Evolutionary conservation across 2,113 vertebrate genomes (phyloP), one percentile per base, ranked within the genome.

Genomic region (Dasyornis broadbenti): DNA sequence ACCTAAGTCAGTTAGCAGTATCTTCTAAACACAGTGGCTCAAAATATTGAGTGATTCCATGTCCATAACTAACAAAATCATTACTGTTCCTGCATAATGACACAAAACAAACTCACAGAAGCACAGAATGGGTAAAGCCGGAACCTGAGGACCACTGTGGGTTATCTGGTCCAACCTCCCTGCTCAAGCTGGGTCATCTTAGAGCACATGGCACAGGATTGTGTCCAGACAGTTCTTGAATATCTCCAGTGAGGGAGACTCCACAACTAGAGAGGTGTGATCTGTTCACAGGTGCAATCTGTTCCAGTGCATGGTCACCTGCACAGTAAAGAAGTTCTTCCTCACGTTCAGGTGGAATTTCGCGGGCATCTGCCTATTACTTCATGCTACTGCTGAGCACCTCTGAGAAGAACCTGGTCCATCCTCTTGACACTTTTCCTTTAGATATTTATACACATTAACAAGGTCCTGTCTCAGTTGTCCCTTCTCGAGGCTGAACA

Each of bases 291-390:
- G 47, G 11, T 14, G 1, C 5, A 64, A 5, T 11, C 26, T 71
- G 26, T 27, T 57, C 26, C 76, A 50, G 9, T 7, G 31, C 42
- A 15, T 0, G 0, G 26, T 44, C 31, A 80, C 12, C 9, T 15
- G 9, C 35, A 72, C 10, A 57, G 37, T 13, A 10, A 35, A 37
- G 27, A n/a, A 56, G 20, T 5, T 50, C 7, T 19, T 65, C 15
- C 8, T 59, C 7, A 15, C 12, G 8, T 17, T 24, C 33, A 45
- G 11, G 9, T 10, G 3, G 44, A 82, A 75, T 3, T 52, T 59
- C 7, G 9, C 33, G 3, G 3, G 18, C 15, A 21, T n/a, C 45
- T 52, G 27, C 7, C 23, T 33, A 28, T 2, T 39, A 0, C 8
- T 28, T 52, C 21, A 18, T 37, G 14, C 61, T 39, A 12, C 4